Percentiles rank a stretch among this genome's conserved stretches.
phyloP scores from a whole-genome alignment of 2,888 invertebrate genomes.

The Vannuccia rotundouncinata region DNA sequence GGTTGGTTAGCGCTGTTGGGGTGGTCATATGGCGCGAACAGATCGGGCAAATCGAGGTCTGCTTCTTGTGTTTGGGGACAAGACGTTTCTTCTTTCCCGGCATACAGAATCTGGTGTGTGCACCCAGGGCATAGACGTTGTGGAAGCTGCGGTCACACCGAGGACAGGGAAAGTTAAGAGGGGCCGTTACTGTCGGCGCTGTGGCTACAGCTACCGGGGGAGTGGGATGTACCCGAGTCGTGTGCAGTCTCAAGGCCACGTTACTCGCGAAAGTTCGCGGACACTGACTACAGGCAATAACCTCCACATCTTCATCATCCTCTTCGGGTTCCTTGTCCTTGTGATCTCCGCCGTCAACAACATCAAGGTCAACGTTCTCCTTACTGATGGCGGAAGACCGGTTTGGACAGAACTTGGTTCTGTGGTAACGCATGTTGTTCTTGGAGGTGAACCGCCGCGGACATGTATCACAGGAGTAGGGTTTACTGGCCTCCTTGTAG shows the following conservation, averaged over 20 bases:
- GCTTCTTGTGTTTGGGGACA: background rate
- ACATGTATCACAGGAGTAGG: constrained; percentile 4
- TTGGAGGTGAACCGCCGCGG: background rate
- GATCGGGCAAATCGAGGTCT: background rate
- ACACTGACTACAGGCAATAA: background rate
- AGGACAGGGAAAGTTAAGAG: constrained; percentile 16
- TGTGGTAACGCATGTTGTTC: constrained; percentile 4
- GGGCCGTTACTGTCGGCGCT: background rate
- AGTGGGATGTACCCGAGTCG: background rate
- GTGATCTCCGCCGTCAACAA: constrained; percentile 19
- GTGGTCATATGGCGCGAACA: background rate
- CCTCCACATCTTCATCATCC: constrained; percentile 3
- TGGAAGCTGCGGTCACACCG: constrained; percentile 25
- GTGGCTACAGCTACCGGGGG: no score
- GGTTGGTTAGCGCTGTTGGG: background rate
- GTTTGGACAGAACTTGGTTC: constrained; percentile 5
- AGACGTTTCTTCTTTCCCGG: background rate
- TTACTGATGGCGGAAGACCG: background rate
- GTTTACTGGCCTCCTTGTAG: constrained; percentile 7
- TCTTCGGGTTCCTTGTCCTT: constrained; percentile 8
- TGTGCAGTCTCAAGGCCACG: constrained; percentile 20
- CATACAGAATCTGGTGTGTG: constrained; percentile 27
- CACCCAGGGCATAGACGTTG: constrained; percentile 14
- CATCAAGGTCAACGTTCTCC: background rate
- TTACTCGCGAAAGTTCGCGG: constrained; percentile 12